Conservation (phyloP, 2,888 invertebrate genomes). For the Nysson spinosus region DNA sequence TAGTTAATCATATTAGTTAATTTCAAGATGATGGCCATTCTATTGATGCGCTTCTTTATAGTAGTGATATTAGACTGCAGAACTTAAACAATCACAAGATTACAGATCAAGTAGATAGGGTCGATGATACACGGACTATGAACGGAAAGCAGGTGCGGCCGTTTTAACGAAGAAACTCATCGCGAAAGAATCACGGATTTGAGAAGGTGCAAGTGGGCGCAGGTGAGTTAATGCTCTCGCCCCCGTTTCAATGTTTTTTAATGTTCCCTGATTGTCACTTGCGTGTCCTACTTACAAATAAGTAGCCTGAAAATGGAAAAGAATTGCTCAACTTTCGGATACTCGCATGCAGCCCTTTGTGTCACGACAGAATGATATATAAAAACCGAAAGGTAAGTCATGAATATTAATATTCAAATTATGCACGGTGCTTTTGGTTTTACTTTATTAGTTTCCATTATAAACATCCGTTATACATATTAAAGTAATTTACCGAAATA, state of each 20-base stretch:
- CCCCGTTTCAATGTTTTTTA: constrained; percentile 38
- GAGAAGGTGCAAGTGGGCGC: constrained; percentile 43
- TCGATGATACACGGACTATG: constrained; percentile 4
- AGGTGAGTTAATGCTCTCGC: constrained; percentile 42
- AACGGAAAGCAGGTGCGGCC: constrained; percentile 33
- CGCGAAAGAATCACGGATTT: constrained; percentile 52
- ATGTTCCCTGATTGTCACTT: constrained; percentile 12
- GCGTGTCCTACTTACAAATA: constrained; percentile 24
- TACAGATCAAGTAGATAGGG: constrained; percentile 1
- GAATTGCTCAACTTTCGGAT: constrained; percentile 1
- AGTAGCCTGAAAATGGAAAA: constrained; percentile 12
- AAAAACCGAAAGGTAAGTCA: too few relatives aligned
- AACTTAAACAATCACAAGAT: constrained; percentile 11
- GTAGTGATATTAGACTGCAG: too few relatives aligned
- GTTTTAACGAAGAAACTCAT: constrained; percentile 31
- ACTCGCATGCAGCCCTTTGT: neutral
- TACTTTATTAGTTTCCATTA: too few relatives aligned
- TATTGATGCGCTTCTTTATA: too few relatives aligned
- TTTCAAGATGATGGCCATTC: too few relatives aligned
- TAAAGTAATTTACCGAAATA: too few relatives aligned
- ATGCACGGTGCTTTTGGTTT: too few relatives aligned
- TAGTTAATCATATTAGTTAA: too few relatives aligned
- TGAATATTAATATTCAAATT: too few relatives aligned
- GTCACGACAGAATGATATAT: too few relatives aligned
- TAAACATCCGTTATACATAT: too few relatives aligned